Evolutionary conservation across 2,888 invertebrate genomes (phyloP).

Genomic region (Petrolisthes cinctipes): DNA sequence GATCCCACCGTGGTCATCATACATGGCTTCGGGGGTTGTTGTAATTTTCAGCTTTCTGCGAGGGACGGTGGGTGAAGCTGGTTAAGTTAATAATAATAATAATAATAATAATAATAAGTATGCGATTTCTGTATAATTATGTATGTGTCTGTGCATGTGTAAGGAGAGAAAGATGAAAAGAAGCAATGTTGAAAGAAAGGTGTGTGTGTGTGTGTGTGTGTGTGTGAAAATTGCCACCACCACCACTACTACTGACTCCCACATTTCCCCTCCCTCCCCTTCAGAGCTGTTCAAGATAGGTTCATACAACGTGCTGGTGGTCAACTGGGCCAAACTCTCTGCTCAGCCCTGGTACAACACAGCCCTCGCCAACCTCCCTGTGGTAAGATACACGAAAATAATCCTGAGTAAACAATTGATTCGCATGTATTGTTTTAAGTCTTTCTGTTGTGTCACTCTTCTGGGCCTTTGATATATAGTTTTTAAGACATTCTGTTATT

Average conservation of each 20-base stretch:
- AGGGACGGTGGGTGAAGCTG: slow-evolving; percentile 28
- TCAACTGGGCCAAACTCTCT: slow-evolving; percentile 47
- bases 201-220: too few species aligned
- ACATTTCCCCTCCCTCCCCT: neutral
- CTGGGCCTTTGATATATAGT: too few species aligned
- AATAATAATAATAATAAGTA: neutral
- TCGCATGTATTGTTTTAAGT: too few species aligned
- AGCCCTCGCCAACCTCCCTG: slow-evolving; percentile 24
- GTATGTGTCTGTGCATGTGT: neutral
- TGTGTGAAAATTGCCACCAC: neutral
- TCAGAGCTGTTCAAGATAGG: slow-evolving; percentile 35
- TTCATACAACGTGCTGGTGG: slow-evolving; percentile 47
- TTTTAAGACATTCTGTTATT: too few species aligned
- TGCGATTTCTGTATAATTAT: neutral
- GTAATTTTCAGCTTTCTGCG: neutral
- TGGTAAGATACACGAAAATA: neutral
- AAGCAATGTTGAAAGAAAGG: too few species aligned
- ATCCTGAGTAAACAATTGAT: too few species aligned
- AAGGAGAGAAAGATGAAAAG: too few species aligned
- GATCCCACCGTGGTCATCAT: slow-evolving; percentile 30
- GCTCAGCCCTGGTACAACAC: slow-evolving; percentile 26
- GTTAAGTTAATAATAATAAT: neutral
- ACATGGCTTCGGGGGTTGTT: slow-evolving; percentile 23
- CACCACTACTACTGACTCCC: neutral
- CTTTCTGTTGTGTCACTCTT: too few species aligned